These are phyloP conservation scores for Pristionchus maxplancki DNA, from an alignment of 2,888 invertebrate species.

Conservation along the genomic window DNA sequence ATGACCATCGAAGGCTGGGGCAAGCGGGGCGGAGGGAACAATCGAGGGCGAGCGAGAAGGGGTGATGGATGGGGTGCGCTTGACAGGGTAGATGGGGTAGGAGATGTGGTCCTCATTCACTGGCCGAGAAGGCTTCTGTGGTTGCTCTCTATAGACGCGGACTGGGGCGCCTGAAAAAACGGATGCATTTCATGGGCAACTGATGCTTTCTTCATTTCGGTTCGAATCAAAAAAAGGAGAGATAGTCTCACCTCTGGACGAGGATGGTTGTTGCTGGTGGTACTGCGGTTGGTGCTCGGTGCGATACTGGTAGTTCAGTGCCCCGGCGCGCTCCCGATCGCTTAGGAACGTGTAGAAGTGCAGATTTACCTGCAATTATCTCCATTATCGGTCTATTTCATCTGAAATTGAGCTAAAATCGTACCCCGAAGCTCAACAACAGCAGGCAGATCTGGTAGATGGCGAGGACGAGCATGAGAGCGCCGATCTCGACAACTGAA, in stretches of 20 bases:
- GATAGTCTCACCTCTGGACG: background rate
- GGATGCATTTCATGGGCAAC: no score
- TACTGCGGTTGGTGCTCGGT: background rate
- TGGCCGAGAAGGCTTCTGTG: background rate
- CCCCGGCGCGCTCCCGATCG: background rate
- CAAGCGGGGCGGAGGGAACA: background rate
- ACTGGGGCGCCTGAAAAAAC: no score
- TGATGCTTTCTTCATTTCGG: no score
- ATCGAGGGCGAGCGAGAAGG: background rate
- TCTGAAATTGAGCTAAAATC: background rate
- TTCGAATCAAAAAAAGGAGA: no score
- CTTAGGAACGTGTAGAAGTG: background rate
- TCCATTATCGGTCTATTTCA: no score
- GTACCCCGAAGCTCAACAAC: background rate
- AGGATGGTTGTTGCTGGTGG: background rate
- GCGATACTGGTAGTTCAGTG: background rate
- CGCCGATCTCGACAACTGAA: background rate
- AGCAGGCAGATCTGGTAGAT: background rate
- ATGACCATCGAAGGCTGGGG: no score
- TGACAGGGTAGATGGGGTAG: background rate
- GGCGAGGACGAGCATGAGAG: background rate
- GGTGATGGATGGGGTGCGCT: background rate
- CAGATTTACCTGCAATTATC: background rate
- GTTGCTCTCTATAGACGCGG: background rate
- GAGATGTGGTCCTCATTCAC: background rate